phyloP scores from a whole-genome alignment of 2,113 vertebrate species.

The Bufo bufo region DNA sequence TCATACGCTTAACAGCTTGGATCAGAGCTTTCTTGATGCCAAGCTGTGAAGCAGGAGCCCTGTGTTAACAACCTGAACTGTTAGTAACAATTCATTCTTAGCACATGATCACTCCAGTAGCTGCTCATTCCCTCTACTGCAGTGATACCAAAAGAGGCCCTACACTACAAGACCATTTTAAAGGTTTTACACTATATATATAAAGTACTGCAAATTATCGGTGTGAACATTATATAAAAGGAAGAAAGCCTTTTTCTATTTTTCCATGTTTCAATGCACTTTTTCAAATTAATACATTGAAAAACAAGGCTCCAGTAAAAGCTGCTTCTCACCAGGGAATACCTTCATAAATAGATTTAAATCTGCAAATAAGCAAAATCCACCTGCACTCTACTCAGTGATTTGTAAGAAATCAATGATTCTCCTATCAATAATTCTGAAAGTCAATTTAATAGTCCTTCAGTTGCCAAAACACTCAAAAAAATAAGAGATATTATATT shows the following conservation, averaged over 20 bases:
- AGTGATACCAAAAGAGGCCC: too few relatives aligned
- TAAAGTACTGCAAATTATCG: too few relatives aligned
- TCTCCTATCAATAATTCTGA: conserved; percentile 6
- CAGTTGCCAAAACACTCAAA: not conserved
- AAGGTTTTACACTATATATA: too few relatives aligned
- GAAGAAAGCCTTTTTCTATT: not conserved
- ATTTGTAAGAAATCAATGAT: conserved; percentile 25
- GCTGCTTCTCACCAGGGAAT: not conserved
- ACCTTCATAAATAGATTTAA: not conserved
- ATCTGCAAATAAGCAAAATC: not conserved
- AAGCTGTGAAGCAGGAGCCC: too few relatives aligned
- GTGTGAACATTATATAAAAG: not conserved
- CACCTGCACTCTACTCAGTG: not conserved
- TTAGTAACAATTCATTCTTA: too few relatives aligned
- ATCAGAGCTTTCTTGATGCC: too few relatives aligned
- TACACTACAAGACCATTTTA: too few relatives aligned
- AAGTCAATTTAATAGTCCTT: not conserved
- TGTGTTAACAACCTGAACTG: too few relatives aligned
- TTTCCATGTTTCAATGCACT: not conserved
- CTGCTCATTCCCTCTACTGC: too few relatives aligned
- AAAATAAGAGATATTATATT: too few relatives aligned
- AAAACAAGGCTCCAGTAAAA: not conserved
- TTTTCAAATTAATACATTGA: not conserved
- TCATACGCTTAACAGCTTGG: too few relatives aligned
- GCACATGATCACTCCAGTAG: too few relatives aligned